Evolutionary conservation across 2,113 vertebrate species (phyloP).

Genomic region (Cricetomys ansorgei): DNA sequence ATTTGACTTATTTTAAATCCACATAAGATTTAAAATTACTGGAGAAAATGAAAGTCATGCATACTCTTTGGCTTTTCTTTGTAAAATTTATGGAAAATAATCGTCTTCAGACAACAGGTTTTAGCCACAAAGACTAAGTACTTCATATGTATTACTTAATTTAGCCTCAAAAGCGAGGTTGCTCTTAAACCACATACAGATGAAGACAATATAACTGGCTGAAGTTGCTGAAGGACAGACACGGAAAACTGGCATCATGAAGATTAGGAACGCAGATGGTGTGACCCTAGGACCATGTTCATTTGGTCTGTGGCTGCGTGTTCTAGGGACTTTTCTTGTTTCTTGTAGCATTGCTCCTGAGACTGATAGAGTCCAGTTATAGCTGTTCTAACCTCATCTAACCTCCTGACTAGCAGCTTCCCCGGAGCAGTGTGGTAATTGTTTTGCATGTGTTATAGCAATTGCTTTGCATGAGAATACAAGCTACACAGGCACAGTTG

Average conservation of each 20-base stretch:
- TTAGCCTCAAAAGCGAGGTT: background rate
- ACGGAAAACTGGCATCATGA: background rate
- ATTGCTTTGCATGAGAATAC: constrained; percentile 29
- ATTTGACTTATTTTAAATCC: background rate
- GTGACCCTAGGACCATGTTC: background rate
- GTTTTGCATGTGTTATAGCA: background rate
- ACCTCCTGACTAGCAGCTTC: background rate
- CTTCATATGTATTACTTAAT: background rate
- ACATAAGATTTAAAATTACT: background rate
- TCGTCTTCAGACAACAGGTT: constrained; percentile 9
- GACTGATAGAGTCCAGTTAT: background rate
- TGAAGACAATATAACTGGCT: constrained; percentile 12
- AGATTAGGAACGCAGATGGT: background rate
- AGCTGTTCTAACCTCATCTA: background rate
- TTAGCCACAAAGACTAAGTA: background rate
- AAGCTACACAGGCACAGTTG: background rate
- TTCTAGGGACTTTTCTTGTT: constrained; percentile 14
- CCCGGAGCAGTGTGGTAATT: background rate
- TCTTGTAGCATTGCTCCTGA: constrained; percentile 52
- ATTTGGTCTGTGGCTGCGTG: background rate
- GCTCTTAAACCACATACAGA: background rate
- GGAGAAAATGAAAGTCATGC: background rate
- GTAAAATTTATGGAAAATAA: constrained; percentile 17
- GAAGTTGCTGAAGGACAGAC: background rate
- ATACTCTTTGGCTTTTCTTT: background rate